Evolutionary conservation across 2,797 vertebrate genomes (phyloP).

Genomic region (Chrysocyon brachyurus): DNA sequence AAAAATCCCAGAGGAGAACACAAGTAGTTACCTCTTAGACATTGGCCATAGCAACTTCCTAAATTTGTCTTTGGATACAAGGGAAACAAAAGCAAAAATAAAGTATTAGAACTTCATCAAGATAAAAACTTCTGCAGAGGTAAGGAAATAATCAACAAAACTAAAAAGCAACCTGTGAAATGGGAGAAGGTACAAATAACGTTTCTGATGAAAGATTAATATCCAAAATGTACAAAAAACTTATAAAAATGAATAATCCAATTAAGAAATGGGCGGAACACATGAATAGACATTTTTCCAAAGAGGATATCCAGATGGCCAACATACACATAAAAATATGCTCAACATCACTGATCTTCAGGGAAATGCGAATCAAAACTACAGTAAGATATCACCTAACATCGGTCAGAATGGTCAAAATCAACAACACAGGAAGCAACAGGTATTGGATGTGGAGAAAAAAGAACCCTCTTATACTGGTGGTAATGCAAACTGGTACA

Average conservation of each 20-base stretch:
- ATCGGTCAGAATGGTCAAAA: neutral
- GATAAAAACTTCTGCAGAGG: neutral
- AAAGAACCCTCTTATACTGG: neutral
- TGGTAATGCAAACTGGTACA: neutral
- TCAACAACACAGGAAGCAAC: neutral
- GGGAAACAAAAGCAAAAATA: neutral
- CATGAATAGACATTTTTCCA: too few relatives aligned
- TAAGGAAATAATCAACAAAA: neutral
- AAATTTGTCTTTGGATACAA: neutral
- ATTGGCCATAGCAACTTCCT: neutral
- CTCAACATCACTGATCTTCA: neutral
- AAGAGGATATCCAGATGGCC: neutral
- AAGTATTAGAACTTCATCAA: neutral
- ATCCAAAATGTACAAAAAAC: neutral
- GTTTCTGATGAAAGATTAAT: neutral
- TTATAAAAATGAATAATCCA: too few relatives aligned
- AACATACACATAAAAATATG: neutral
- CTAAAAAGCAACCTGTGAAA: neutral
- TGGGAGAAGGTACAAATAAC: neutral
- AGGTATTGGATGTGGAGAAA: neutral
- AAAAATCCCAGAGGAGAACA: neutral
- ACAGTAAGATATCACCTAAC: neutral
- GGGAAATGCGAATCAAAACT: neutral
- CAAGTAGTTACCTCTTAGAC: neutral
- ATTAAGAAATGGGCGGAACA: too few relatives aligned